Evolutionary conservation across 2,113 vertebrate species (phyloP).

Genomic region (Gasterosteus nipponicus): DNA sequence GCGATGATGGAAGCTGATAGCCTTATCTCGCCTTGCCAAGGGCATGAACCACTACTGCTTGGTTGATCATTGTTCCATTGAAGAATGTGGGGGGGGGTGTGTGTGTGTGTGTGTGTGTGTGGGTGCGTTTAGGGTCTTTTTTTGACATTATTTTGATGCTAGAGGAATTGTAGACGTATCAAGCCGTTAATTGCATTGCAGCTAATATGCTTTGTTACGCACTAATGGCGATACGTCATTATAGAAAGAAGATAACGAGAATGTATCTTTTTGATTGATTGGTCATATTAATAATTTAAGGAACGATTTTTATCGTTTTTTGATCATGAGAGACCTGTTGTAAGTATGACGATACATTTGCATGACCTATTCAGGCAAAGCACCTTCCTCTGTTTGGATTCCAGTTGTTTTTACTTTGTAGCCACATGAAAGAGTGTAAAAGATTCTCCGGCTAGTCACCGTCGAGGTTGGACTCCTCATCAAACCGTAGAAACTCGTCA

Average conservation of each 20-base stretch:
- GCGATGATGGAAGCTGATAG: conserved; percentile 85
- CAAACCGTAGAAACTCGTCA: conserved; percentile 43
- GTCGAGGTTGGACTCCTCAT: conserved; percentile 27
- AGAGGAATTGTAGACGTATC: conserved; percentile 46
- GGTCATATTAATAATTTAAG: conserved; percentile 17
- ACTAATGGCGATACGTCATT: conserved; percentile 18
- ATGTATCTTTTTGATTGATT: conserved; percentile 18
- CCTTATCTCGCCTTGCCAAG: conserved; percentile 84
- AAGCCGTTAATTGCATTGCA: conserved; percentile 61
- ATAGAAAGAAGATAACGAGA: neutral
- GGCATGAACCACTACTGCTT: conserved; percentile 76
- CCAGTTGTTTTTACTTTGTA: conserved; percentile 14
- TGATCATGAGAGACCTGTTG: conserved; percentile 17
- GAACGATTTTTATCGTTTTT: conserved; percentile 16
- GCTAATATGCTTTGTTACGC: conserved; percentile 24
- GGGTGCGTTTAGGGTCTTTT: conserved; percentile 18
- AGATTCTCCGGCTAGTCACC: conserved; percentile 7
- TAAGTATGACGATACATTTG: conserved; percentile 7
- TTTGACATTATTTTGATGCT: conserved; percentile 49
- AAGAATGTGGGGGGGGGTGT: conserved; percentile 46
- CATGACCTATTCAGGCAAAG: neutral
- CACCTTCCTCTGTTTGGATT: neutral
- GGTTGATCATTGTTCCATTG: conserved; percentile 74
- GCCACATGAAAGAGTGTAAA: conserved; percentile 3
- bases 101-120: conserved; percentile 22